Evolutionary conservation across 2,113 vertebrate genomes (phyloP), one percentile per base, ranked within the genome.

Genomic region (Panthera leo): DNA sequence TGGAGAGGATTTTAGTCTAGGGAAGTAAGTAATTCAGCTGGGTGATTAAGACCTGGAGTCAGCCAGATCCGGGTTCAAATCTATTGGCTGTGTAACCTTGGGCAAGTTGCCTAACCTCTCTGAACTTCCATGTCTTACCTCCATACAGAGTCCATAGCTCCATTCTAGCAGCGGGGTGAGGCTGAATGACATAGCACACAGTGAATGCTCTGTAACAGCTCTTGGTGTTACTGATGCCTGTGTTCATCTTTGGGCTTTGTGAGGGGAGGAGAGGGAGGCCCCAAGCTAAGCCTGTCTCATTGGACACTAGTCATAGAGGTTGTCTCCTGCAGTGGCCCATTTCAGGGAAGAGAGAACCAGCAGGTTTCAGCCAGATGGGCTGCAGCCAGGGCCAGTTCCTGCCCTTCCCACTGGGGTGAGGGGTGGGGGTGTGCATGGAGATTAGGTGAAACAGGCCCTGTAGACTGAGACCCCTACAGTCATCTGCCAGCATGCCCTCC

Each of bases 161-260:
- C 58, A 5, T 15, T n/a, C 19, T 7, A 63, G 79, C 15, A 5
- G 0, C 2, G 11, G 12, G 80, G 7, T 4, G 55, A 16, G 25
- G 9, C 3, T 19, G 25, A 39, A 10, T 3, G 27, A 71, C 53
- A 11, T 1, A 13, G 36, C 36, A 36, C 34, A 4, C 4, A 18
- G 29, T 3, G 31, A 29, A 31, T 18, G 61, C 23, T 42, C 42
- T 2, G 2, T 61, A 25, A 11, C 18, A 34, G 42, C 21, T 45
- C 21, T 85, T 13, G 0, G n/a, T 34, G 3, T 45, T 25, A n/a
- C 7, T 4, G 23, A 4, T 31, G 36, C 16, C 10, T 16, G 4
- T 14, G 83, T 61, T 70, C 9, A 25, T 7, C 15, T 89, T 51
- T 58, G 71, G 13, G 11, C 42, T 48, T 90, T 89, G 86, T 68